Evolutionary conservation across 2,797 vertebrate species (phyloP).

Genomic region (Chaunax sp.): DNA sequence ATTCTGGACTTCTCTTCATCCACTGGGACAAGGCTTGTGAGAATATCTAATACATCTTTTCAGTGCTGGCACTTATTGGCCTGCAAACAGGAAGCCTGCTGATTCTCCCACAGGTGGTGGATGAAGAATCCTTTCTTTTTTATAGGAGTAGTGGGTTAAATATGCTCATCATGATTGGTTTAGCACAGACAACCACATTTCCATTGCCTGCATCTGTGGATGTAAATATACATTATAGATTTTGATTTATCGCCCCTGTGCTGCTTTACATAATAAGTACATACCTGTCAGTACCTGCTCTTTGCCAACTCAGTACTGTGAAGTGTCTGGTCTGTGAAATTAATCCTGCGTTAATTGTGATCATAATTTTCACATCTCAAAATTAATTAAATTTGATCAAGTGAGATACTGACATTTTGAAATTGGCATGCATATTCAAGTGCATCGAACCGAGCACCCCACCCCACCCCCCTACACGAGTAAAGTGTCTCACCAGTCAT

Average conservation of each 20-base stretch:
- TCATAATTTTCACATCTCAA: conserved; percentile 47
- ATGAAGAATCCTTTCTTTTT: not conserved
- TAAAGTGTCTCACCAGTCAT: conserved; percentile 50
- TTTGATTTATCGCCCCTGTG: not conserved
- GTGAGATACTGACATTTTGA: conserved; percentile 54
- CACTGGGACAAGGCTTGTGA: conserved; percentile 29
- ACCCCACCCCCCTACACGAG: conserved; percentile 43
- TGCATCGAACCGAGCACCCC: conserved; percentile 50
- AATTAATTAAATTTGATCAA: conserved; percentile 58
- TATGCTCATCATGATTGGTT: not conserved
- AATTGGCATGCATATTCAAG: conserved; percentile 30
- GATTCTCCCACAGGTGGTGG: not conserved
- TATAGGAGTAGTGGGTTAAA: not conserved
- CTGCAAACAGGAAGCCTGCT: conserved; percentile 9
- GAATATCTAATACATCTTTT: conserved; percentile 25
- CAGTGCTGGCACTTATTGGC: not conserved
- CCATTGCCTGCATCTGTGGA: not conserved
- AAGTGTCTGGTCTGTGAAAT: conserved; percentile 7
- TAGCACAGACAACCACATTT: not conserved
- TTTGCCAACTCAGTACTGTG: conserved; percentile 7
- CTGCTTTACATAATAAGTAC: not conserved
- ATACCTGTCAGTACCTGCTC: conserved; percentile 7
- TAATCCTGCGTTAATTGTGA: conserved; percentile 49
- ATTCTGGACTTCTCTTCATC: conserved; percentile 27
- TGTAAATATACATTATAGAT: not conserved